A percentile compares a stretch with the other conserved stretches of the same genome.
Evolutionary conservation across 2,888 invertebrate genomes (phyloP).

Genomic region (Philaethria dido): DNA sequence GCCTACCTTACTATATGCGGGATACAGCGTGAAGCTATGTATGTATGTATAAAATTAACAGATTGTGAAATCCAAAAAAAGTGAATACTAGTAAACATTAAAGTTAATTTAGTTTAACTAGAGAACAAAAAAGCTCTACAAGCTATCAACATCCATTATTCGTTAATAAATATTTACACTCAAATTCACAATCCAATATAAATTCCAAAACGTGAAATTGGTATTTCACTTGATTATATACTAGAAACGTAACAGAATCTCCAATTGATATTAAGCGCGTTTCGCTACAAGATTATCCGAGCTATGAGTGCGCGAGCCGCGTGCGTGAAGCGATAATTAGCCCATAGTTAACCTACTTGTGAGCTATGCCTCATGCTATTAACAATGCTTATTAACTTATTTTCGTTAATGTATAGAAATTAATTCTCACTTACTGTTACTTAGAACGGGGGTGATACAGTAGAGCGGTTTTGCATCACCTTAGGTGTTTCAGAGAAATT

Average conservation of each 20-base stretch:
- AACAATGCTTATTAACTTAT: constrained; percentile 35
- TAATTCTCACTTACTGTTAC: constrained; percentile 23
- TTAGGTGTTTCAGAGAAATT: background rate
- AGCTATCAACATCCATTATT: too few species aligned
- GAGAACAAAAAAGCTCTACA: too few species aligned
- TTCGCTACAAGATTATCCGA: constrained; percentile 26
- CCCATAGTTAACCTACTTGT: constrained; percentile 57
- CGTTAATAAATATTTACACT: too few species aligned
- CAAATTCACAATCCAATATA: background rate
- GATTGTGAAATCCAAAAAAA: too few species aligned
- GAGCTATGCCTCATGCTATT: constrained; percentile 43
- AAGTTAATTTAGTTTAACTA: too few species aligned
- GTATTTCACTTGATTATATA: background rate
- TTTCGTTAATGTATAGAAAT: constrained; percentile 31
- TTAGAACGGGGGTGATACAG: constrained; percentile 22
- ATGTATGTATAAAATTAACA: too few species aligned
- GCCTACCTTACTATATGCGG: too few species aligned
- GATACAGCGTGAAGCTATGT: too few species aligned
- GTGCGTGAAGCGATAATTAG: constrained; percentile 59
- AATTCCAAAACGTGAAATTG: background rate
- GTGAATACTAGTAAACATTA: too few species aligned
- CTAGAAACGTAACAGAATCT: constrained; percentile 10
- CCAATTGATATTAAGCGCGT: constrained; percentile 21
- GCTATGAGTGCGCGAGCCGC: constrained; percentile 27
- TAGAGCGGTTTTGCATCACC: constrained; percentile 23